Evolutionary conservation across 2,888 invertebrate species (phyloP).

Genomic region (Phanerotoma sp.): DNA sequence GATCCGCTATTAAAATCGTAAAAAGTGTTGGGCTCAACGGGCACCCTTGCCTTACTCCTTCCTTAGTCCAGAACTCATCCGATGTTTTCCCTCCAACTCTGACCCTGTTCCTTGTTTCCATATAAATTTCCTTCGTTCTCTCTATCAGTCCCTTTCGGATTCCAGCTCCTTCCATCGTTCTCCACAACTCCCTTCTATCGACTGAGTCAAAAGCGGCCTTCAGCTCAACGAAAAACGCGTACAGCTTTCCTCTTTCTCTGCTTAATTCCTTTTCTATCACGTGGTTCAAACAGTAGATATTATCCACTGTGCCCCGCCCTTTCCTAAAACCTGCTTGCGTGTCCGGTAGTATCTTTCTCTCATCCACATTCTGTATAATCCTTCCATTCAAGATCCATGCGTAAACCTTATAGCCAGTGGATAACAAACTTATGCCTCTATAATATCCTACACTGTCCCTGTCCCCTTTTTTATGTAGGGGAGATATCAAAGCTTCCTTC

Average conservation of each 20-base stretch:
- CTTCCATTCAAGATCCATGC: background rate
- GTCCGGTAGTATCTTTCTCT: background rate
- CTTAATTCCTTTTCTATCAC: too few relatives aligned
- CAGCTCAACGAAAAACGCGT: too few relatives aligned
- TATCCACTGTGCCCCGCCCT: too few relatives aligned
- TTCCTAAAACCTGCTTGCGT: too few relatives aligned
- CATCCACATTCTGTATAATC: background rate
- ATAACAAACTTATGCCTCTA: slow-evolving; percentile 8
- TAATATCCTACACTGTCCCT: slow-evolving; percentile 15
- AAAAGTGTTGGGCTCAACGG: too few relatives aligned
- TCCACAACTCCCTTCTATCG: background rate
- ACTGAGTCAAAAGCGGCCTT: too few relatives aligned
- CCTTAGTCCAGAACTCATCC: too few relatives aligned
- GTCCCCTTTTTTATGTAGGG: slow-evolving; percentile 15
- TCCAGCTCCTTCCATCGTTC: background rate
- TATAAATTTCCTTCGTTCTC: too few relatives aligned
- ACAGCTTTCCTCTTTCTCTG: background rate
- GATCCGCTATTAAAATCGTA: too few relatives aligned
- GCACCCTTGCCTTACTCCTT: too few relatives aligned
- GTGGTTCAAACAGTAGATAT: background rate
- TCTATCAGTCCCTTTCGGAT: background rate
- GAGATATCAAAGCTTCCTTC: slow-evolving; percentile 3
- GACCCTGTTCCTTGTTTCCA: too few relatives aligned
- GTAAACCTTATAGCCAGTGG: background rate
- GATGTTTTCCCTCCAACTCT: too few relatives aligned